Conservation (phyloP, 2,797 vertebrate genomes). For the Intellagama lesueurii region DNA sequence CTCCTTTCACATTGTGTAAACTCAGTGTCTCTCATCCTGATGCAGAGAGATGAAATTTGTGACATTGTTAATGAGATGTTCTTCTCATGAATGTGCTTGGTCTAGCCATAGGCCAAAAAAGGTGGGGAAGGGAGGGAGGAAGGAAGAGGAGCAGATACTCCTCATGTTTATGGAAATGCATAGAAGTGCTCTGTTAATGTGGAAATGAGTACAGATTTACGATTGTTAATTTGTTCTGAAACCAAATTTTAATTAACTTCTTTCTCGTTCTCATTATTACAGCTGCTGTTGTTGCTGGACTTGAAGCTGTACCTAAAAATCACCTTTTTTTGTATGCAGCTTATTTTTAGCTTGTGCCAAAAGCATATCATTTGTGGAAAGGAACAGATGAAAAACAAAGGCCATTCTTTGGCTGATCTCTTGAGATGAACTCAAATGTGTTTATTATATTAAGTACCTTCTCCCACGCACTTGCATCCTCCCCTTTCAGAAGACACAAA, state of each 20-base stretch:
- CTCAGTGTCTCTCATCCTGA: constrained; percentile 51
- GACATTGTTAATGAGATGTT: constrained; percentile 60
- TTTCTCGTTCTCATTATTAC: background rate
- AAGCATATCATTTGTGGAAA: constrained; percentile 11
- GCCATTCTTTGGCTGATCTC: background rate
- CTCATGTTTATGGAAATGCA: constrained; percentile 11
- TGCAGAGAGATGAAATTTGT: constrained; percentile 49
- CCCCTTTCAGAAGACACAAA: constrained; percentile 10
- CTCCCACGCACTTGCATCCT: background rate
- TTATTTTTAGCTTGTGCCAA: constrained; percentile 5
- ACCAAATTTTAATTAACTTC: background rate
- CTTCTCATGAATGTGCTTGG: constrained; percentile 59
- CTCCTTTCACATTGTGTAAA: constrained; percentile 57
- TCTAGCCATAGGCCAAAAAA: constrained; percentile 51
- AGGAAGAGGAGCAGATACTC: background rate
- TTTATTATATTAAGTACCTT: constrained; percentile 4
- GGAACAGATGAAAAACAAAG: background rate
- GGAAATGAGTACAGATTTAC: constrained; percentile 14
- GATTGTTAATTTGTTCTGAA: constrained; percentile 52
- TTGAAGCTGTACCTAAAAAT: constrained; percentile 39
- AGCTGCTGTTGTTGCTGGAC: constrained; percentile 4
- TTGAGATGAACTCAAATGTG: constrained; percentile 11
- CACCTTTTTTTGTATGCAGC: background rate
- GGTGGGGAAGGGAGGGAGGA: background rate
- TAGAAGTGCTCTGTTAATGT: background rate